Base-by-base conservation (phyloP, 2,888 invertebrate genomes). In the Megastigmus dorsalis region DNA sequence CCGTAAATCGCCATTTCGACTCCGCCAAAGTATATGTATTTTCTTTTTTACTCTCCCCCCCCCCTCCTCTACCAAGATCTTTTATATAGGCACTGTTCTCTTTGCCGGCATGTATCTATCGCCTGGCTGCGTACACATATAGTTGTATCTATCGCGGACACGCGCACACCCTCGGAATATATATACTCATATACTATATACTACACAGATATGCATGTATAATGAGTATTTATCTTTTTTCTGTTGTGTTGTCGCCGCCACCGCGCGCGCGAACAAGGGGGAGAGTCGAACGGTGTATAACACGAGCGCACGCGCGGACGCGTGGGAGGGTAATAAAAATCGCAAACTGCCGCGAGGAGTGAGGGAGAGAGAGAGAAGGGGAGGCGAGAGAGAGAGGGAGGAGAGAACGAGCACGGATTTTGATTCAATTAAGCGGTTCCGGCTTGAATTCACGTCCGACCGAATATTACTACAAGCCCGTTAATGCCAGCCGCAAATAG, bases 361-460 rank as follows among this genome's bases (percentile, higher is more conserved):
- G 38, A 13, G 36, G 1, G 26, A 18, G 69, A 43, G 63, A 6
- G 20, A 13, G 9, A 28, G 1, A 36, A 6, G 54, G 52, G 7
- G 28, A 33, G 13, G 20, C n/a, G 60, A 38, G 38, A 13, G 36
- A 3, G 26, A 18, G 69, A 43, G 63, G 6, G 20, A 13, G 9
- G 38, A 2, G 45, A 6, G 54, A 20, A 38, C 15, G 50, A 45
- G 66, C 66, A 26, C 18, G 70, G 70, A 66, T 74, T 74, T 70
- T 70, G 63, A 74, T 74, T 74, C 57, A 70, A 70, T 75, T 67
- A 71, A 66, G 70, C 66, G 70, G 50, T 54, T 59, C 62, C 59
- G 45, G 62, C 55, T 66, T 33, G 54, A 62, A 62, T 71, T 66
- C 62, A 30, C 50, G 48, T 55, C 26, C 66, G 38, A 75, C 50